Evolutionary conservation across 2,797 vertebrate genomes (phyloP), one percentile per base, ranked within the genome.

Genomic region (Poecilia gillii): DNA sequence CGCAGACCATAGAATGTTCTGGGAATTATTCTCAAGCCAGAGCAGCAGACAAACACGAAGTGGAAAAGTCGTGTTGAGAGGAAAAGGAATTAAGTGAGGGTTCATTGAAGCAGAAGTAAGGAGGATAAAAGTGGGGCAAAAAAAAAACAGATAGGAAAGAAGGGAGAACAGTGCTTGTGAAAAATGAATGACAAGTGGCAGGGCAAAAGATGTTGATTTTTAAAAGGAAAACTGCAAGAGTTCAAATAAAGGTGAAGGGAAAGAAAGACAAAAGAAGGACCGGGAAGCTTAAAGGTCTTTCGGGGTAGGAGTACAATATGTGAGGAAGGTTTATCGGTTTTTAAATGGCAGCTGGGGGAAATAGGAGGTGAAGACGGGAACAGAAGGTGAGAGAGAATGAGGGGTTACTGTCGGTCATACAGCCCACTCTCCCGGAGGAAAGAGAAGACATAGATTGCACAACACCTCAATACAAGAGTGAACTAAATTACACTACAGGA

Each of bases 391-490:
- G 16, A 75, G n/a, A 64, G 59, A 82, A 6, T 41, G 25, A 66
- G 73, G 73, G 82, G 80, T 89, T 62, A 91, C 36, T 86, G 0
- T 16, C 77, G 87, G 86, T 79, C 87, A 77, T 23, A 79, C 23
- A 39, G 45, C 74, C 80, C 33, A n/a, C 64, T 49, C n/a, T 73
- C 36, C 4, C 51, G 41, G 76, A 62, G 62, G 6, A 57, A 55
- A 43, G 1, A 73, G 41, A 39, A 28, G 7, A 2, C 13, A 3
- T 8, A 28, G 72, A 76, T 78, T 85, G 75, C 77, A 62, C 84
- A 90, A 89, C 59, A 28, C 43, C 83, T 89, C 64, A 75, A 84
- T 55, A 33, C 74, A 81, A 28, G 41, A 49, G 43, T 11, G 12
- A 7, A 43, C 62, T 31, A 81, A 74, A 68, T 80, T 68, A 87